Evolutionary conservation across 1,140 invertebrate species (phyloP), one percentile per base, ranked within the genome.

Genomic region (Apocrypta bakeri): DNA sequence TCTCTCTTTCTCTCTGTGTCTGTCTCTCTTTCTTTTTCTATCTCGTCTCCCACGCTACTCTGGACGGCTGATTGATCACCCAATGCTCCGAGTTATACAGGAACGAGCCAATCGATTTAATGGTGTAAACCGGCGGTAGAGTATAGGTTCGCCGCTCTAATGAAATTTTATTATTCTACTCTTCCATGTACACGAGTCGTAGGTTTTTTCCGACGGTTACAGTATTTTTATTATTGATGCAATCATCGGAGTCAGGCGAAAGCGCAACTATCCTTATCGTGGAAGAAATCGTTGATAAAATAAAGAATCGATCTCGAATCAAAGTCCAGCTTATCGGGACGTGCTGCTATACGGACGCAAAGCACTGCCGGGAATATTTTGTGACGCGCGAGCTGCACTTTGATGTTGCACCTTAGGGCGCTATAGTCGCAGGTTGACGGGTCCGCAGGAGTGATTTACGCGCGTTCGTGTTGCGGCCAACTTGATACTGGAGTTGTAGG

Each of bases 401-500:
- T 29, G 27, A 71, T 29, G 68, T 71, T n/a, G 63, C 63, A 29
- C 68, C 27, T 71, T 71, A 61, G 83, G 83, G 24, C 63, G n/a
- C 8, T 29, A 25, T 17, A n/a, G 25, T 8, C 68, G 68, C 68
- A 25, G 68, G 27, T 33, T 6, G 27, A 29, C 25, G 4, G 82
- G 75, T 83, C 83, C 83, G 84, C 81, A 76, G 81, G 82, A 88
- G 86, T 91, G 90, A 91, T 91, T 91, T 91, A 91, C 90, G 89
- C 87, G 83, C 83, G 86, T 82, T 89, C 89, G 87, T 90, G 90
- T 91, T 89, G 90, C 88, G 88, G 89, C 88, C 87, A 90, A 90
- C 88, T 90, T 91, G 88, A 91, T 91, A 89, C 89, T 37, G 33
- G 3, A 90, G 89, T 91, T 91, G 91, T 89, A 90, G 91, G 86